These are phyloP conservation scores for Sakesphorus luctuosus DNA, from an alignment of 2,113 vertebrate genomes.

Conservation along the genomic window DNA sequence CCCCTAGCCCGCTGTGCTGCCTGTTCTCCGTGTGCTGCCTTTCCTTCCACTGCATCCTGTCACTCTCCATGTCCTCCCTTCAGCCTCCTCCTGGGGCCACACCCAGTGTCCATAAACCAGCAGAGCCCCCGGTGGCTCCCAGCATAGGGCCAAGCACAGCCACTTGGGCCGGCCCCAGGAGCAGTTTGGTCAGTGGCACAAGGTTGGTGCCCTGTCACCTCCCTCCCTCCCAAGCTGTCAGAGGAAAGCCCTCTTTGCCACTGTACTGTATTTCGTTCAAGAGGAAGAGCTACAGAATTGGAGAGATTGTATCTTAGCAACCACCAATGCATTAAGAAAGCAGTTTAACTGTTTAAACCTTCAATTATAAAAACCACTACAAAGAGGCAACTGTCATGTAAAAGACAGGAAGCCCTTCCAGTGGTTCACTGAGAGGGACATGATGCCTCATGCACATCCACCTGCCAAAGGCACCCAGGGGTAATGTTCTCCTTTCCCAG, in stretches of 20 bases:
- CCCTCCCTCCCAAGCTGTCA: not conserved
- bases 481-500: not conserved
- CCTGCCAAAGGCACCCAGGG: rapidly evolving
- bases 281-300: not conserved
- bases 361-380: not conserved
- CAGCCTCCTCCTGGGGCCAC: not conserved
- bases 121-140: not conserved
- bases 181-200: rapidly evolving
- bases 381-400: not conserved
- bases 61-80: not conserved
- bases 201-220: not conserved
- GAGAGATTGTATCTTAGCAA: slow-evolving; percentile 66
- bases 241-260: not conserved
- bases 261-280: not conserved
- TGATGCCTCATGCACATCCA: rapidly evolving
- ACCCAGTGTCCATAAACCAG: not conserved
- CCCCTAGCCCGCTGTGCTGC: not conserved
- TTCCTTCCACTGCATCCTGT: not conserved
- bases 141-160: not conserved
- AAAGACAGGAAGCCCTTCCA: not conserved
- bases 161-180: not conserved
- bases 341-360: not conserved
- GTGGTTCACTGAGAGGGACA: rapidly evolving
- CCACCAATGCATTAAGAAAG: slow-evolving; percentile 31
- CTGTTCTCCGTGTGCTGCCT: rapidly evolving